Percentiles rank a stretch among this genome's conserved stretches.
Evolutionary conservation across 2,888 invertebrate genomes (phyloP).

Genomic region (Tetranychus truncatus): DNA sequence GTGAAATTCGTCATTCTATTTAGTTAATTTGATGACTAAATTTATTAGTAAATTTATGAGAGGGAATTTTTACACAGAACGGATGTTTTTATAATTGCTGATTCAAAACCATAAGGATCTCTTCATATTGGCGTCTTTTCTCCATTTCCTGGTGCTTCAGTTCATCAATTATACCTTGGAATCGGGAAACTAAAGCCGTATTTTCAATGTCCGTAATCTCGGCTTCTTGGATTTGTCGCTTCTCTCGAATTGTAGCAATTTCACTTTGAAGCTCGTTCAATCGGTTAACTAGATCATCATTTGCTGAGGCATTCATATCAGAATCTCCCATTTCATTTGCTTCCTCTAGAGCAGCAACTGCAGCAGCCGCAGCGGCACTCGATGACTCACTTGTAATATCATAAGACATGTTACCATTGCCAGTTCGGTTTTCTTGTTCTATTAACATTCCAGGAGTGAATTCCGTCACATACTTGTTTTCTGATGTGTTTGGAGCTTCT

Average conservation of each 20-base stretch:
- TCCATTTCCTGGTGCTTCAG: constrained; percentile 50
- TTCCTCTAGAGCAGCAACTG: constrained; percentile 15
- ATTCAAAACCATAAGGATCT: constrained; percentile 11
- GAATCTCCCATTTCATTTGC: background rate
- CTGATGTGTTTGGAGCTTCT: constrained; percentile 16
- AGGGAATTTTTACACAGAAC: too few species aligned
- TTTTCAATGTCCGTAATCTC: constrained; percentile 72
- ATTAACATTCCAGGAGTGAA: constrained; percentile 44
- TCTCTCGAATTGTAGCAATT: constrained; percentile 51
- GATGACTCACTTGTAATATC: constrained; percentile 17
- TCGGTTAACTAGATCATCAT: constrained; percentile 34
- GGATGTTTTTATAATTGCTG: background rate
- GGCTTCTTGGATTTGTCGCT: constrained; percentile 56
- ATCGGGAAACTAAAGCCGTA: constrained; percentile 55
- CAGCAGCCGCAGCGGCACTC: constrained; percentile 16
- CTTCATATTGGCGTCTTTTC: constrained; percentile 25
- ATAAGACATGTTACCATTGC: background rate
- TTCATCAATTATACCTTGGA: constrained; percentile 60
- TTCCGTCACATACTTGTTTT: constrained; percentile 39
- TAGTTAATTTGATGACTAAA: too few species aligned
- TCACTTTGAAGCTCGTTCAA: constrained; percentile 53
- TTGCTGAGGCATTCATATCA: constrained; percentile 18
- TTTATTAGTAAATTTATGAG: background rate
- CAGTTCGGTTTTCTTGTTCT: constrained; percentile 2
- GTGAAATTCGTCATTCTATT: too few species aligned